Percentiles rank a stretch among this genome's conserved stretches.
These are phyloP conservation scores for Netelia virgata DNA, from an alignment of 2,888 invertebrate genomes.

Conservation along the genomic window DNA sequence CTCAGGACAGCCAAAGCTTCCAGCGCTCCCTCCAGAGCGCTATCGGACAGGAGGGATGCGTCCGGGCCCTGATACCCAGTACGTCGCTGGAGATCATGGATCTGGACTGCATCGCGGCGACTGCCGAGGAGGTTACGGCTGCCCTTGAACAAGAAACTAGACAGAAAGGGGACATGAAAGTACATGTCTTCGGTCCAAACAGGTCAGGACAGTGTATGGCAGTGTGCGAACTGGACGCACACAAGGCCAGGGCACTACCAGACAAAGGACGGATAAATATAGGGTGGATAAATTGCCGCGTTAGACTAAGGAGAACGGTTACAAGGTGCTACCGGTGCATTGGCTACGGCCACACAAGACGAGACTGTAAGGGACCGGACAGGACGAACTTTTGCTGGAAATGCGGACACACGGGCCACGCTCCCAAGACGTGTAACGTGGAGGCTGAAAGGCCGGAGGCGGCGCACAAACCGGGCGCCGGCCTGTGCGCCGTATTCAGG, in stretches of 20 bases:
- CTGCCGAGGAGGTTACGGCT: neutral
- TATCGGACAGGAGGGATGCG: neutral
- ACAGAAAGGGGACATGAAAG: neutral
- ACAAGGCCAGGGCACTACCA: conserved; percentile 26
- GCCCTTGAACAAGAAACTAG: too few species aligned
- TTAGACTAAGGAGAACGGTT: conserved; percentile 26
- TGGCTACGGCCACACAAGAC: conserved; percentile 5
- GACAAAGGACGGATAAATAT: conserved; percentile 32
- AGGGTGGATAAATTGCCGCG: conserved; percentile 42
- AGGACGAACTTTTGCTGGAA: too few species aligned
- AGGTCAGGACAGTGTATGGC: conserved; percentile 37
- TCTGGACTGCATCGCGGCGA: neutral
- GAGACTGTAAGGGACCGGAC: too few species aligned
- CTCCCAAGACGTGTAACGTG: neutral
- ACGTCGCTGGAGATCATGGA: neutral
- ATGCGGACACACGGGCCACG: too few species aligned
- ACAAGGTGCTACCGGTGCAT: conserved; percentile 27
- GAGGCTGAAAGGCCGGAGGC: too few species aligned
- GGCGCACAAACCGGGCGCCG: too few species aligned
- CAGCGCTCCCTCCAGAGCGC: neutral
- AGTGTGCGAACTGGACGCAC: conserved; percentile 46
- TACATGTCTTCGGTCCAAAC: conserved; percentile 42
- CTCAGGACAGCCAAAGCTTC: neutral
- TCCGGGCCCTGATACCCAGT: neutral
- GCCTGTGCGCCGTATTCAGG: too few species aligned